These are phyloP conservation scores for Hipposideros larvatus DNA, from an alignment of 2,797 vertebrate genomes.

Conservation along the genomic window DNA sequence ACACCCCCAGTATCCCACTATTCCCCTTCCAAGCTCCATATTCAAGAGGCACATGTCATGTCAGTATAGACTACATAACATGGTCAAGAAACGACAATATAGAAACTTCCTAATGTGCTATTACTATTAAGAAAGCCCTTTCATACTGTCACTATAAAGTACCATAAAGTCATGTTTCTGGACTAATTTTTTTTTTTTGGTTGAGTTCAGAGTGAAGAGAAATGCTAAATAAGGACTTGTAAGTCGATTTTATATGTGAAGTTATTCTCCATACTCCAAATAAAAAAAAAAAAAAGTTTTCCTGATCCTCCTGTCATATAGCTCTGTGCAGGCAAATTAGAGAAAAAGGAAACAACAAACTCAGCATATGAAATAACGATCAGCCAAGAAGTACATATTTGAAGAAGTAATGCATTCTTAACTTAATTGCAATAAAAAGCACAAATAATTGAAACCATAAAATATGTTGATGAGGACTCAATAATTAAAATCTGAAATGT, in stretches of 20 bases:
- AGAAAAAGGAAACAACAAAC: neutral
- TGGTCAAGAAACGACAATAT: neutral
- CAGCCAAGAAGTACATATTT: neutral
- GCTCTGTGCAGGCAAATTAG: neutral
- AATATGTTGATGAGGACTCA: neutral
- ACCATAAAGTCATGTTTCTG: neutral
- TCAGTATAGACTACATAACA: neutral
- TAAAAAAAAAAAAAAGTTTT: neutral
- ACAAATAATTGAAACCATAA: constrained; percentile 4
- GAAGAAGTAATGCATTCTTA: constrained; percentile 6
- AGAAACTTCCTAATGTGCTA: neutral
- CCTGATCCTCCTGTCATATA: neutral
- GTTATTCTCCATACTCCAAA: neutral
- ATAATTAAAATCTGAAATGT: neutral
- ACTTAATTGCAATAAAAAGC: neutral
- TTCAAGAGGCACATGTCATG: neutral
- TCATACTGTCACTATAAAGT: neutral
- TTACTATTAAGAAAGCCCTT: neutral
- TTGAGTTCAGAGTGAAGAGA: neutral
- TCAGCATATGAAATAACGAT: neutral
- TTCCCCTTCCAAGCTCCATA: neutral
- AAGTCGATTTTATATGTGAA: neutral
- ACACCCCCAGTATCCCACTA: neutral
- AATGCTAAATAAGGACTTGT: neutral
- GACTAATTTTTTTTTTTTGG: neutral